Conservation (phyloP, 2,797 vertebrate genomes). For the Tragopan temminckii region DNA sequence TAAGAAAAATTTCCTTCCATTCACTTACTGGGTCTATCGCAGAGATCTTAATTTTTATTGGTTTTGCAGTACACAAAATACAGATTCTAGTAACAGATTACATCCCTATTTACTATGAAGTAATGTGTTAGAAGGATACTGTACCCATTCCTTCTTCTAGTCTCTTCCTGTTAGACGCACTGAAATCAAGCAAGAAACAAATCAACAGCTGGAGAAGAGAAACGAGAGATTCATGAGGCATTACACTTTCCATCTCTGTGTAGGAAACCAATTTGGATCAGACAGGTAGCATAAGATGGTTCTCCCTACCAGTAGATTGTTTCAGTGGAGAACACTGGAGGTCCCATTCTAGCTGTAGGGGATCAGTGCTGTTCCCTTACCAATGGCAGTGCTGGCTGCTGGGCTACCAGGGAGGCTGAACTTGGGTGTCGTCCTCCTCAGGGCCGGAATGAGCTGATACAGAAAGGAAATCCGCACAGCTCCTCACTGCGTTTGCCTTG, state of each 20-base stretch:
- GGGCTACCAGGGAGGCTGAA: neutral
- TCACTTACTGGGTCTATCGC: neutral
- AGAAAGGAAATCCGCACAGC: neutral
- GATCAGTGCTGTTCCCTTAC: neutral
- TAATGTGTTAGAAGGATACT: neutral
- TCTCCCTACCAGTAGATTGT: neutral
- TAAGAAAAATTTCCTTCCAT: neutral
- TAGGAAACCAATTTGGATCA: neutral
- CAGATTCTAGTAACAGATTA: neutral
- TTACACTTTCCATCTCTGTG: neutral
- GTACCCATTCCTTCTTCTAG: rapidly evolving
- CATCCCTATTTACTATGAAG: neutral
- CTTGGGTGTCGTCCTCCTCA: neutral
- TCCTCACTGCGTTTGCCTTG: neutral
- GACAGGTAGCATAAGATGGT: rapidly evolving
- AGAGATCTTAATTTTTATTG: neutral
- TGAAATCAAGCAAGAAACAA: neutral
- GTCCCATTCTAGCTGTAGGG: neutral
- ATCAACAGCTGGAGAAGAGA: neutral
- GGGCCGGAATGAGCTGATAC: neutral
- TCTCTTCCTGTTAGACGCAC: neutral
- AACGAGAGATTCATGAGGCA: neutral
- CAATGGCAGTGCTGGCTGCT: neutral
- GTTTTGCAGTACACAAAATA: neutral
- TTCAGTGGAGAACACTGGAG: neutral